A percentile compares a stretch with the other conserved stretches of the same genome.
Evolutionary conservation across 2,113 vertebrate species (phyloP).

Genomic region (Brachyhypopomus gauderio): DNA sequence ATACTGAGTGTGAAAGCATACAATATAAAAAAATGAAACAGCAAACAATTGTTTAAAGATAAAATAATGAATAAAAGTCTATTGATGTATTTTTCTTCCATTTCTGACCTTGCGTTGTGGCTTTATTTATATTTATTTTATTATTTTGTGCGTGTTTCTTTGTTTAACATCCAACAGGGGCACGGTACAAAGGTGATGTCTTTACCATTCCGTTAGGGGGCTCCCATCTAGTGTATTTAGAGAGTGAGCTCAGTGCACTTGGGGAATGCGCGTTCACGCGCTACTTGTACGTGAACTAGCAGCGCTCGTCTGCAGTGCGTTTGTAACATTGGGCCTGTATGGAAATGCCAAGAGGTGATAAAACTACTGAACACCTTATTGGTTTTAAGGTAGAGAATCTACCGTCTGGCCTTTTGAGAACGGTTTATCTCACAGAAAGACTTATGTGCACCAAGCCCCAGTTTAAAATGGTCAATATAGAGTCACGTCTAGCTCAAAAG

Average conservation of each 20-base stretch:
- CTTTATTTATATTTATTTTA: not conserved
- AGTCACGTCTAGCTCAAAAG: too few relatives aligned
- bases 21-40: constrained; percentile 59
- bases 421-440: too few relatives aligned
- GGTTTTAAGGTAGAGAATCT: too few relatives aligned
- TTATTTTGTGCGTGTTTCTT: not conserved
- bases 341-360: not conserved
- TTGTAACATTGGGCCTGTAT: not conserved
- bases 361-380: too few relatives aligned
- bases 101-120: constrained; percentile 31
- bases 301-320: not conserved
- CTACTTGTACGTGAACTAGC: not conserved
- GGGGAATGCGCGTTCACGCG: constrained; percentile 13
- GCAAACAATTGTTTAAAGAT: constrained; percentile 67
- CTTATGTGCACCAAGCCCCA: too few relatives aligned
- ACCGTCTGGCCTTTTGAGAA: too few relatives aligned
- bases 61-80: constrained; percentile 73
- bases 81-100: constrained; percentile 68
- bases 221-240: not conserved
- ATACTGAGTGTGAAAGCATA: constrained; percentile 69
- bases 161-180: not conserved
- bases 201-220: not conserved
- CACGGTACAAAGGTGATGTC: not conserved
- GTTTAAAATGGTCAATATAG: too few relatives aligned
- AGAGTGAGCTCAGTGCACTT: not conserved